Conservation (phyloP, 2,888 invertebrate species). For the Tanypteryx hageni region DNA sequence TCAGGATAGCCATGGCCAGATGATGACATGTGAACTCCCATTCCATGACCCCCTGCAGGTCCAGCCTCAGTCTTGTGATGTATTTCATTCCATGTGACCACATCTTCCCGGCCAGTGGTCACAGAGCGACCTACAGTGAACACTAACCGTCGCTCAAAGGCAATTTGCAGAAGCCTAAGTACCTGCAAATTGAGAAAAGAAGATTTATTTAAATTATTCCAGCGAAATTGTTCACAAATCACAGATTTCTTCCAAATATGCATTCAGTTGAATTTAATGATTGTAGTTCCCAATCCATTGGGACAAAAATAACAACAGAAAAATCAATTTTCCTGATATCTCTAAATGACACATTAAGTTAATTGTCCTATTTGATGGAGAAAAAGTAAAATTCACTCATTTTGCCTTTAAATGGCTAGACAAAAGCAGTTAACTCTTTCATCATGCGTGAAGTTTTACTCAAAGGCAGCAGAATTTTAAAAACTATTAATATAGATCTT, state of each 20-base stretch:
- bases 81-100: conserved; percentile 94
- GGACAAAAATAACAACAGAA: not conserved
- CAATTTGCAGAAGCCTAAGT: conserved; percentile 84
- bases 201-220: not conserved
- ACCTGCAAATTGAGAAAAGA: conserved; percentile 76
- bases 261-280: too few relatives aligned
- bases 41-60: conserved; percentile 71
- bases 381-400: not conserved
- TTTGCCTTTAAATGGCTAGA: too few relatives aligned
- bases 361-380: not conserved
- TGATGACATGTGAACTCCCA: conserved; percentile 68
- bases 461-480: too few relatives aligned
- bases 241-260: too few relatives aligned
- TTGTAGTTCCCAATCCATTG: not conserved
- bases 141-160: conserved; percentile 89
- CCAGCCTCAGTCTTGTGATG: conserved; percentile 90
- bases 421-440: too few relatives aligned
- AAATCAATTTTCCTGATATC: not conserved
- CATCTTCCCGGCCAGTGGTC: conserved; percentile 93
- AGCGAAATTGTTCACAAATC: not conserved
- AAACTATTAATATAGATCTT: too few relatives aligned
- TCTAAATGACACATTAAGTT: not conserved
- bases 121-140: conserved; percentile 92
- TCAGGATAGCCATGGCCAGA: conserved; percentile 85
- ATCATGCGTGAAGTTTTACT: too few relatives aligned